These are phyloP conservation scores for Australoheros scitulus DNA, from an alignment of 2,113 vertebrate species.

Conservation along the genomic window DNA sequence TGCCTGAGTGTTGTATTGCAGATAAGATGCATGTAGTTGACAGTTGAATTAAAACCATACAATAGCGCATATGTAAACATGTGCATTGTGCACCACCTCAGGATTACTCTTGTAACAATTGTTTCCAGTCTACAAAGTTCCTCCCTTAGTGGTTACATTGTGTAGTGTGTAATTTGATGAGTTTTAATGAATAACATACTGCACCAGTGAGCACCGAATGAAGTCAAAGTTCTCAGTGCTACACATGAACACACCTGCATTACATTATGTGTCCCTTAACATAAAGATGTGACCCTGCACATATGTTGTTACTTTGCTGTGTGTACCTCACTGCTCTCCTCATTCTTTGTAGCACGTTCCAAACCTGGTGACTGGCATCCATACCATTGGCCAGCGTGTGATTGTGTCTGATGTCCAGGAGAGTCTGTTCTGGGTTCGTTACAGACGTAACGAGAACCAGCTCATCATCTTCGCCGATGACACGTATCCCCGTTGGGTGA, in stretches of 20 bases:
- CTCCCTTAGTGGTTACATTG: not conserved
- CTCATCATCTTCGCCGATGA: slow-evolving; percentile 99
- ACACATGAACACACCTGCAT: not conserved
- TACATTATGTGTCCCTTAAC: not conserved
- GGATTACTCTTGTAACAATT: not conserved
- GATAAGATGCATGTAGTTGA: not conserved
- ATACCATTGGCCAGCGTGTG: slow-evolving; percentile 95
- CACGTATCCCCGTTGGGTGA: slow-evolving; percentile 97
- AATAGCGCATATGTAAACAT: not conserved
- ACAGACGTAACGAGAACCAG: slow-evolving; percentile 96
- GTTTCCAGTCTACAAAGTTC: not conserved
- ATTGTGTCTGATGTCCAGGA: slow-evolving; percentile 96
- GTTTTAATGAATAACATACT: not conserved
- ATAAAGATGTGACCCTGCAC: not conserved
- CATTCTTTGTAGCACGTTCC: slow-evolving; percentile 87
- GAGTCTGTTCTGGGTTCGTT: slow-evolving; percentile 98
- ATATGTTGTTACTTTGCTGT: not conserved
- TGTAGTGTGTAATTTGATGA: not conserved
- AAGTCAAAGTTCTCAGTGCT: not conserved
- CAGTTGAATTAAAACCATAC: not conserved
- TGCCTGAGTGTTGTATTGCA: not conserved
- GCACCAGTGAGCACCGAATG: not conserved
- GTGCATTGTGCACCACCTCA: not conserved
- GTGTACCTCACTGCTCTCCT: not conserved
- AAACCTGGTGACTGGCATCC: slow-evolving; percentile 93